These are phyloP conservation scores for Corythaeola cristata DNA, from an alignment of 2,113 vertebrate genomes.

Conservation along the genomic window DNA sequence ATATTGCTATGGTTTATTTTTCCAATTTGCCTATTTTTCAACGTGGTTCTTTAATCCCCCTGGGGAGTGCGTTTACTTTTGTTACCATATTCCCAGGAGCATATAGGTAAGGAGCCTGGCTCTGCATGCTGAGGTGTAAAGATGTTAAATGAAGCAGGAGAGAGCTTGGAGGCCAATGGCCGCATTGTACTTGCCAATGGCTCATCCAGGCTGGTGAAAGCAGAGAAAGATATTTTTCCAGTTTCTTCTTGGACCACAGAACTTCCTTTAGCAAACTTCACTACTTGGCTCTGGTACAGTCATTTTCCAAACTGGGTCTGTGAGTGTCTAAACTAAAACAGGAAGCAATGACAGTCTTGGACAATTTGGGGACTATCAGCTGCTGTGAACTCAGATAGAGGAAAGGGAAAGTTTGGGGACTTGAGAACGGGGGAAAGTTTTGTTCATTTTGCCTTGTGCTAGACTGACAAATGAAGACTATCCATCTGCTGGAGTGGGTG, in stretches of 20 bases:
- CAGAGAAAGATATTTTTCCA: not conserved
- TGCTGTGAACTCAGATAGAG: not conserved
- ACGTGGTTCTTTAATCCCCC: not conserved
- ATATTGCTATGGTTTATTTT: not conserved
- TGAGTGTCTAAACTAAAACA: not conserved
- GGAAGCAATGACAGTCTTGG: not conserved
- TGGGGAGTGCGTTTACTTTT: not conserved
- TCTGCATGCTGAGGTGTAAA: not conserved
- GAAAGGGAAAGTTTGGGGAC: not conserved
- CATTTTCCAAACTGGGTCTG: not conserved
- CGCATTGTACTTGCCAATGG: not conserved
- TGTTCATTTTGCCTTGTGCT: not conserved
- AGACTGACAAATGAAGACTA: not conserved
- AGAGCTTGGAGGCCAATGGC: not conserved
- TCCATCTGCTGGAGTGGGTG: not conserved
- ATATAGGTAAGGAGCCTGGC: not conserved
- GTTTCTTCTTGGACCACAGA: not conserved
- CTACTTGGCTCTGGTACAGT: not conserved
- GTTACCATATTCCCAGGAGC: not conserved
- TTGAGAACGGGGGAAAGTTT: not conserved
- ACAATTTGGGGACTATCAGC: not conserved
- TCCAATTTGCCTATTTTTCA: not conserved
- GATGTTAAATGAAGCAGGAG: not conserved
- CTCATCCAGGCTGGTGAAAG: not conserved
- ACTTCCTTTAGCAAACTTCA: not conserved